Base-by-base conservation (phyloP, 2,797 vertebrate species). In the Cyprinella venusta region DNA sequence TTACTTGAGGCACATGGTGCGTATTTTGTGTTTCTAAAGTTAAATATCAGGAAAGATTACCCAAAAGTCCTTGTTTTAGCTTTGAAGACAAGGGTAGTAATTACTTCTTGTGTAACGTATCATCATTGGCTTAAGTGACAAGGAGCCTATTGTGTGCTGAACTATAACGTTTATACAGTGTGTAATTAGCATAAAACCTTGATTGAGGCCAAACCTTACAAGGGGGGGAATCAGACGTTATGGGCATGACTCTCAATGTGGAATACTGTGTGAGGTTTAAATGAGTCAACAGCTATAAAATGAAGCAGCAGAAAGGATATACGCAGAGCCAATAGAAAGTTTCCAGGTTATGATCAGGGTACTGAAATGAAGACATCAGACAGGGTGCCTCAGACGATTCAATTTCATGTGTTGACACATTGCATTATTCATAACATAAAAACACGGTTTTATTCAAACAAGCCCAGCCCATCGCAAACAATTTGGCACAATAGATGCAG, bases 401-500 rank as follows among this genome's bases (percentile, higher is more conserved):
- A 68, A 85, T 85, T 85, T 82, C 64, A 80, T 76, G 26, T 86
- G 65, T 83, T 84, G 76, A 84, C 79, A 72, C 40, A 42, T 19
- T 81, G 33, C 50, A 84, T 87, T 85, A 87, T 86, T 81, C 81
- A 84, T 61, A n/a, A 65, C 45, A 36, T 50, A 33, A 64, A 67
- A 67, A 19, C 56, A 7, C 56, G 6, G 16, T 18, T 81, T 82
- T 42, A 63, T 79, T 86, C 30, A 80, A 77, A 77, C 59, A 65
- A 78, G 45, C 61, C 61, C 16, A 0, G 59, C 61, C 26, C 18
- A 77, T 48, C 19, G 19, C 26, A 61, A 74, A 74, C 71, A 48
- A 6, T 78, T 65, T 50, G 40, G 12, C 42, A 48, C 40, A 61
- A 64, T 24, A 19, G n/a, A 77, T 77, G 40, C 38, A 64, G 56